phyloP scores from a whole-genome alignment of 2,888 invertebrate species.

The Drosophila ezoana region DNA sequence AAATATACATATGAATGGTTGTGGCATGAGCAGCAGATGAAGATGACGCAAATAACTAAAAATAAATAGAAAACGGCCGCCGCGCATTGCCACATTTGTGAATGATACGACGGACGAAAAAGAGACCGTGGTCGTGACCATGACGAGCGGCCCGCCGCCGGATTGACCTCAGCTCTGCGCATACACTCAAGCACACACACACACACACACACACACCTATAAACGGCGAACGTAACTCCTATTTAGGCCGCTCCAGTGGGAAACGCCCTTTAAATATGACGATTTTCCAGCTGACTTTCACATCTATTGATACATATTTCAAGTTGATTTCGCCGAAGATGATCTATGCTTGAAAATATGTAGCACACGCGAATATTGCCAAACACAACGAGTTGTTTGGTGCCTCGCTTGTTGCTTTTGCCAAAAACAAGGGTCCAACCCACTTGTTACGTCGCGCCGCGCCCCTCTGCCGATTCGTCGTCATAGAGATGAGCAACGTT shows the following conservation, averaged over 20 bases:
- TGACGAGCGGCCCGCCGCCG: constrained; percentile 45
- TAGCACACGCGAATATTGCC: constrained; percentile 55
- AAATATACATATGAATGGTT: constrained; percentile 44
- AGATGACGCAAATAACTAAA: constrained; percentile 83
- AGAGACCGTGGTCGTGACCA: constrained; percentile 73
- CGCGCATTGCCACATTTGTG: constrained; percentile 48
- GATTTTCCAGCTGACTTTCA: constrained; percentile 13
- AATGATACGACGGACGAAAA: constrained; percentile 32
- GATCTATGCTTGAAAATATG: constrained; percentile 70
- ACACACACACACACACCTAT: constrained; percentile 10
- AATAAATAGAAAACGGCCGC: constrained; percentile 71
- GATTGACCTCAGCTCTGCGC: constrained; percentile 48
- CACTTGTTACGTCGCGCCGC: constrained; percentile 65
- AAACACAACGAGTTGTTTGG: constrained; percentile 55
- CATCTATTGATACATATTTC: constrained; percentile 1
- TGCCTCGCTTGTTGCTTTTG: constrained; percentile 63
- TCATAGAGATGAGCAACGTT: constrained; percentile 37
- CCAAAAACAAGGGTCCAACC: constrained; percentile 67
- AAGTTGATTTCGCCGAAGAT: constrained; percentile 44
- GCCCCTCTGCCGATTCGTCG: constrained; percentile 27
- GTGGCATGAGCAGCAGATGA: constrained; percentile 56
- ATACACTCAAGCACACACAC: constrained; percentile 9
- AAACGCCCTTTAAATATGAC: constrained; percentile 28
- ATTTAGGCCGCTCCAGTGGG: constrained; percentile 26
- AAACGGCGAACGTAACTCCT: constrained; percentile 33